phyloP scores from a whole-genome alignment of 2,888 invertebrate species.

The Ophion slaviceki region DNA sequence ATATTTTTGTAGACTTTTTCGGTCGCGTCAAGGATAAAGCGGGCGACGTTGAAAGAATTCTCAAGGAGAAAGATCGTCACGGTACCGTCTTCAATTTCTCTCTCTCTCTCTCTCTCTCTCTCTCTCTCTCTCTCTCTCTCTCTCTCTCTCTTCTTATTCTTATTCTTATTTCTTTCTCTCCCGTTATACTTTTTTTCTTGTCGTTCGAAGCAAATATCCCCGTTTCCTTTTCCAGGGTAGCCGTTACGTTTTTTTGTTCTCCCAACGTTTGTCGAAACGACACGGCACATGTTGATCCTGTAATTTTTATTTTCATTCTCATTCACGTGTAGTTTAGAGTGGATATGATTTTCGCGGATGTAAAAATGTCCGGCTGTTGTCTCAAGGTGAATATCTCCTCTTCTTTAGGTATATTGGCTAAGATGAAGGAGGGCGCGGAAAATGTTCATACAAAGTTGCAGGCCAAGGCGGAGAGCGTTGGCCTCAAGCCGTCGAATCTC shows the following conservation, averaged over 20 bases:
- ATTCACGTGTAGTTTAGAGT: conserved; percentile 23
- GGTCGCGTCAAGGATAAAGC: conserved; percentile 98
- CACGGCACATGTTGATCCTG: not conserved
- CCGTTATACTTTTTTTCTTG: not conserved
- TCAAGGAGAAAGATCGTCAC: conserved; percentile 97
- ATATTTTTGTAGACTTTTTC: conserved; percentile 90
- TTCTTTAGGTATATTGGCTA: conserved; percentile 92
- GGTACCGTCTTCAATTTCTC: conserved; percentile 84
- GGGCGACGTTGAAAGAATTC: conserved; percentile 94
- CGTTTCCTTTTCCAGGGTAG: not conserved
- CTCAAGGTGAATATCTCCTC: conserved; percentile 65
- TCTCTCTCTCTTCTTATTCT: conserved; percentile 13
- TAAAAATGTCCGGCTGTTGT: conserved; percentile 39
- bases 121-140: conserved; percentile 35
- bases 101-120: conserved; percentile 48
- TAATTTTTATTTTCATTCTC: conserved; percentile 32
- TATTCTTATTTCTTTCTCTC: not conserved
- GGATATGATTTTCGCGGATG: conserved; percentile 11
- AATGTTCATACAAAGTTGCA: conserved; percentile 96
- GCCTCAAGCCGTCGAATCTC: conserved; percentile 83
- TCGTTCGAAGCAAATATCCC: not conserved
- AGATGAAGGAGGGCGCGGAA: conserved; percentile 98
- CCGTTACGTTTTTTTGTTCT: not conserved
- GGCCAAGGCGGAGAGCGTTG: conserved; percentile 94
- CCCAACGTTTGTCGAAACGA: not conserved